Conservation (phyloP, 2,113 vertebrate genomes). For the Canis aureus region DNA sequence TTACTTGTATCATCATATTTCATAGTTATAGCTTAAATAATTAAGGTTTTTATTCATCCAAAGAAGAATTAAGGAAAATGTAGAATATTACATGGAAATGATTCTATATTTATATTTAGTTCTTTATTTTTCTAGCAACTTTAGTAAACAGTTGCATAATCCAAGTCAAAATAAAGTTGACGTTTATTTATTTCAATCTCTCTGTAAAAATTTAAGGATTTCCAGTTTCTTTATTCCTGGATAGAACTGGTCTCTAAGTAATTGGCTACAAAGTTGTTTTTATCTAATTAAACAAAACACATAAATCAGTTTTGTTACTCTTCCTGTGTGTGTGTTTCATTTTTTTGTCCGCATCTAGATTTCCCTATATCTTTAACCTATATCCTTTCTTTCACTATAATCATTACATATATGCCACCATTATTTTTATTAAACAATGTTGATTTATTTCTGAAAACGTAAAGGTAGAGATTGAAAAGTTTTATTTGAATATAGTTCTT, state of each 20-base stretch:
- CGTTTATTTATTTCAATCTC: not conserved
- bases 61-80: not conserved
- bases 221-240: not conserved
- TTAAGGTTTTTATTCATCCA: not conserved
- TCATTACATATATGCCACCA: not conserved
- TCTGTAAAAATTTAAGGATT: not conserved
- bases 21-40: not conserved
- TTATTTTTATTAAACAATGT: not conserved
- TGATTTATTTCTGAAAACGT: not conserved
- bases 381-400: not conserved
- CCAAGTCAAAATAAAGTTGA: not conserved
- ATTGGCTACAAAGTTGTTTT: not conserved
- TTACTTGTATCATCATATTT: not conserved
- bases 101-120: not conserved
- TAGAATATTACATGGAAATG: not conserved
- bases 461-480: not conserved
- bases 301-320: not conserved
- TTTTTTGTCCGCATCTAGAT: not conserved
- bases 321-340: not conserved
- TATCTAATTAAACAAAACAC: not conserved
- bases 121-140: not conserved
- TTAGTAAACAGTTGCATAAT: not conserved
- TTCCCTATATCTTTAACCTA: not conserved
- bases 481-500: not conserved
- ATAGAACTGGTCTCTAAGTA: not conserved